Conservation (phyloP, 2,797 vertebrate genomes). For the Pelodytes ibericus region DNA sequence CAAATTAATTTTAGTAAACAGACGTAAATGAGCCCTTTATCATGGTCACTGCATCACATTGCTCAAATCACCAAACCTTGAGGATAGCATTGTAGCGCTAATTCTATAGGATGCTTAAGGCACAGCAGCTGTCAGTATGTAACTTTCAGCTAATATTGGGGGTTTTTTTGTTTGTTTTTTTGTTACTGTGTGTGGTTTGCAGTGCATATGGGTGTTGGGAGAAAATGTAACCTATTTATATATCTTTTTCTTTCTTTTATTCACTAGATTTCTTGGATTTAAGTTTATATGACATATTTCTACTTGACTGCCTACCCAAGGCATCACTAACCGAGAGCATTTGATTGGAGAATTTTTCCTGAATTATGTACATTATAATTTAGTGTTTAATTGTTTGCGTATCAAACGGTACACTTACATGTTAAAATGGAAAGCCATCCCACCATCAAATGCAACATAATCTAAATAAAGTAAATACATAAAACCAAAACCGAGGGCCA, state of each 20-base stretch:
- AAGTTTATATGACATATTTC: no score
- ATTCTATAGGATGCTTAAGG: slow-evolving; percentile 35
- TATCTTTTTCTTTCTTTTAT: not conserved
- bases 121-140: slow-evolving; percentile 51
- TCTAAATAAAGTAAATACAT: no score
- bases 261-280: not conserved
- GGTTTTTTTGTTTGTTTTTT: no score
- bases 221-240: slow-evolving; percentile 43
- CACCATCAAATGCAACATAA: no score
- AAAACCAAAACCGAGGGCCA: no score
- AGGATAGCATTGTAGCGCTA: slow-evolving; percentile 1
- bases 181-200: not conserved
- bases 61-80: slow-evolving; percentile 6
- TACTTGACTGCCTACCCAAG: no score
- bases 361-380: no score
- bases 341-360: no score
- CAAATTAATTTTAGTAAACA: slow-evolving; percentile 2
- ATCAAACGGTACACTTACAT: no score
- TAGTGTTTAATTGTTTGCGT: no score
- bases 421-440: no score
- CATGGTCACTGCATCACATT: slow-evolving; percentile 29
- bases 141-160: slow-evolving; percentile 43
- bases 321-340: no score
- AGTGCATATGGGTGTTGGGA: slow-evolving; percentile 21
- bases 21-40: slow-evolving; percentile 17